Conservation (phyloP, 2,113 vertebrate species). For the Rostratula benghalensis region DNA sequence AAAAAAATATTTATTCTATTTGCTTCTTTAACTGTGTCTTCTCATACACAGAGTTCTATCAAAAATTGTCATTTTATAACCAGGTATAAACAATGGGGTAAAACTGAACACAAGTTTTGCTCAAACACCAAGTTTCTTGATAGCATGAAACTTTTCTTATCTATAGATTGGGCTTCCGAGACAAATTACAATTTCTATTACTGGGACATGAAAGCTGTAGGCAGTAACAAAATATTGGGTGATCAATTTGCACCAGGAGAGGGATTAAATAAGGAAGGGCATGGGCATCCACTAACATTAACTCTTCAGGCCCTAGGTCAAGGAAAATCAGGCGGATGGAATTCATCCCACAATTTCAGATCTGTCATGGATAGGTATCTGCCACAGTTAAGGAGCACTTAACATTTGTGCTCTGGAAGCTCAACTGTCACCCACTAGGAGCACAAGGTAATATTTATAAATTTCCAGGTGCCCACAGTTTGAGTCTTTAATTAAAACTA, state of each 20-base stretch:
- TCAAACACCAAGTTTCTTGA: background rate
- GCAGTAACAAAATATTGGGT: accelerated
- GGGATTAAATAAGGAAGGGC: background rate
- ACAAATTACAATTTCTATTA: background rate
- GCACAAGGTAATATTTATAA: background rate
- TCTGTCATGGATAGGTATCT: background rate
- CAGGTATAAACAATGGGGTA: background rate
- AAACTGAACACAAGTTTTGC: background rate
- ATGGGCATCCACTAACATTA: accelerated
- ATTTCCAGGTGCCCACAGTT: background rate
- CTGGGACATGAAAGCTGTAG: background rate
- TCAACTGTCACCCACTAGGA: background rate
- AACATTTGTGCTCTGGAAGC: background rate
- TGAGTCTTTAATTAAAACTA: background rate
- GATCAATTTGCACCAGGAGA: background rate
- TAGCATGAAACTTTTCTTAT: accelerated
- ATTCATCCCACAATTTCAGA: background rate
- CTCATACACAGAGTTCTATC: background rate
- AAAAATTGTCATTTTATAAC: accelerated
- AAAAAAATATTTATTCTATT: background rate
- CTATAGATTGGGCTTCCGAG: accelerated
- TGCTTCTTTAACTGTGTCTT: background rate
- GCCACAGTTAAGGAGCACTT: background rate
- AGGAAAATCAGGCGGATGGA: background rate
- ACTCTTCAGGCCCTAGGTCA: accelerated